phyloP scores from a whole-genome alignment of 2,888 invertebrate genomes.

The Pherbina coryleti region DNA sequence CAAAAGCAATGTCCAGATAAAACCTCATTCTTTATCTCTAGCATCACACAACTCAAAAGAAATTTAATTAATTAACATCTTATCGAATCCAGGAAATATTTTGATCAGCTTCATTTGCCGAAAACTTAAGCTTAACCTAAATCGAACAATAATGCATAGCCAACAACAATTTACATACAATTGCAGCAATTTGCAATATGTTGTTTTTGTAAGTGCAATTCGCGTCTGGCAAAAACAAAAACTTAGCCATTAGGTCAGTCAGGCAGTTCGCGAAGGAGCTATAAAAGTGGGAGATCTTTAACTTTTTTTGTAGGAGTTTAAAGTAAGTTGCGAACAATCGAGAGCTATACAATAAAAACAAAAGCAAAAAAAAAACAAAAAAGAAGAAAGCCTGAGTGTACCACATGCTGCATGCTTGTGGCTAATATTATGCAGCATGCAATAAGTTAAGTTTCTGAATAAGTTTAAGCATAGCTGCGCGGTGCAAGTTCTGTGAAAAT shows the following conservation, averaged over 20 bases:
- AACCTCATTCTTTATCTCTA: no score
- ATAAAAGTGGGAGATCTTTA: not conserved
- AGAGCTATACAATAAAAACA: conserved; percentile 33
- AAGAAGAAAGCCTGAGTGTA: conserved; percentile 32
- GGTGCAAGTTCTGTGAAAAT: no score
- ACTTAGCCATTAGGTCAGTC: conserved; percentile 22
- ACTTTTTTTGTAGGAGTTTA: no score
- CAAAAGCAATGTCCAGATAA: no score
- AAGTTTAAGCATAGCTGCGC: no score
- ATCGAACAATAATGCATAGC: not conserved
- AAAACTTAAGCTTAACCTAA: not conserved
- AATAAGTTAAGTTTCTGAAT: not conserved
- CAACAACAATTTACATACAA: conserved; percentile 18
- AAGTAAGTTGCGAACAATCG: conserved; percentile 24
- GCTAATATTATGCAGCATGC: not conserved
- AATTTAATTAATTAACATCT: conserved; percentile 21
- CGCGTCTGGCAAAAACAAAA: not conserved
- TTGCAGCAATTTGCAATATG: conserved; percentile 13
- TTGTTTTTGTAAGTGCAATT: not conserved
- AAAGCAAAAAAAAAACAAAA: conserved; percentile 39
- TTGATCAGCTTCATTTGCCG: not conserved
- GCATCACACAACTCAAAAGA: not conserved
- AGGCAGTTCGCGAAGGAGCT: conserved; percentile 9
- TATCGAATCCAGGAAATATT: conserved; percentile 25
- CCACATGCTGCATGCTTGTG: not conserved